Evolutionary conservation across 2,888 invertebrate genomes (phyloP).

Genomic region (Callyntrura guangdongensis): DNA sequence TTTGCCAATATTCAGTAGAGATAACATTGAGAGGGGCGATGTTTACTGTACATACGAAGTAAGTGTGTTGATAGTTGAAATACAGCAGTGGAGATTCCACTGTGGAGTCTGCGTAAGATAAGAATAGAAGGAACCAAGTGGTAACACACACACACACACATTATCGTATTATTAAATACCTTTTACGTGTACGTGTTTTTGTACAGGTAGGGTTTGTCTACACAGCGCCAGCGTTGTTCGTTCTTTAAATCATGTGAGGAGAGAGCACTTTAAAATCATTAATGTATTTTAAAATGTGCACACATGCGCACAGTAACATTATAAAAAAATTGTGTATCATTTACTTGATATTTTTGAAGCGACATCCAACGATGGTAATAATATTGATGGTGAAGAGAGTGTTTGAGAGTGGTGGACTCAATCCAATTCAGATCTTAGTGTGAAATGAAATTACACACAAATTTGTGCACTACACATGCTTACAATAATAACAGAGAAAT

Average conservation of each 20-base stretch:
- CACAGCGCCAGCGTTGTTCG: neutral
- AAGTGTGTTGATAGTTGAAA: no score
- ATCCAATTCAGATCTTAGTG: constrained; percentile 15
- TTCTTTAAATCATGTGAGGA: constrained; percentile 7
- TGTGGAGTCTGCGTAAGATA: constrained; percentile 4
- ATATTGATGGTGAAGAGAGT: neutral
- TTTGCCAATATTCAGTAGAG: constrained; percentile 13
- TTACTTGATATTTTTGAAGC: constrained; percentile 48
- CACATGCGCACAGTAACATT: neutral
- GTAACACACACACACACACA: neutral
- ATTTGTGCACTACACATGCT: neutral
- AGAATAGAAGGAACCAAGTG: neutral
- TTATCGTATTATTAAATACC: no score
- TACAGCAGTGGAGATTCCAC: neutral
- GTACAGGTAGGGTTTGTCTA: neutral
- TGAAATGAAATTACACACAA: no score
- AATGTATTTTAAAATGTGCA: neutral
- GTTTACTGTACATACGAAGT: neutral
- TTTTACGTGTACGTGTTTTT: neutral
- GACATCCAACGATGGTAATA: constrained; percentile 16
- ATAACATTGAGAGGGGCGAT: neutral
- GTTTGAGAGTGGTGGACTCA: constrained; percentile 25
- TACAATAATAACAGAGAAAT: neutral
- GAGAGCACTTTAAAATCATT: constrained; percentile 33
- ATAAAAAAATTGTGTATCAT: neutral